phyloP scores from a whole-genome alignment of 1,140 invertebrate species.

The Musca vetustissima region DNA sequence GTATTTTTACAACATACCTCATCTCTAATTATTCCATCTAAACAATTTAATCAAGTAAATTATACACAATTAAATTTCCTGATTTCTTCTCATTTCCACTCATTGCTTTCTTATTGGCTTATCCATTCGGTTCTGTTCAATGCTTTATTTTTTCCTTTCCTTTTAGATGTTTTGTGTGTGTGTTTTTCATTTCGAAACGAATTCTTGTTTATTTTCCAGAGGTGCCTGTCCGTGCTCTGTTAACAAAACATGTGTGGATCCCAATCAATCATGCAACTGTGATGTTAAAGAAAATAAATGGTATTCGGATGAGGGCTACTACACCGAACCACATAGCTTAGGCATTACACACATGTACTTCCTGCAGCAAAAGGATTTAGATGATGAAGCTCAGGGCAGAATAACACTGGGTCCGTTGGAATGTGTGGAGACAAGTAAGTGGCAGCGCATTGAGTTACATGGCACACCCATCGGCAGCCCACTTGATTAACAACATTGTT shows the following conservation, averaged over 20 bases:
- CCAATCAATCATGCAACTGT: slow-evolving; percentile 84
- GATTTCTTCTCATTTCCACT: too few relatives aligned
- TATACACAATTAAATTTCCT: too few relatives aligned
- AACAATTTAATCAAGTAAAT: too few relatives aligned
- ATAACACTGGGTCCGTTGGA: slow-evolving; percentile 87
- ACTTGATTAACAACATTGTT: slow-evolving; percentile 1
- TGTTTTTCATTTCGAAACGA: background rate
- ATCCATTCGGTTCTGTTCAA: slow-evolving; percentile 4
- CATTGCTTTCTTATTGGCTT: background rate
- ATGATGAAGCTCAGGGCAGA: slow-evolving; percentile 77
- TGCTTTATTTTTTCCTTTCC: background rate
- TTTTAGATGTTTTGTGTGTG: too few relatives aligned
- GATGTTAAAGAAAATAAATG: slow-evolving; percentile 80
- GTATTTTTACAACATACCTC: too few relatives aligned
- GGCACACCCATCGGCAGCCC: background rate
- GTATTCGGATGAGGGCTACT: slow-evolving; percentile 84
- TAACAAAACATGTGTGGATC: slow-evolving; percentile 77
- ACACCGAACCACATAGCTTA: slow-evolving; percentile 74
- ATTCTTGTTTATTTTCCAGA: slow-evolving; percentile 51
- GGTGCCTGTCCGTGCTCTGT: slow-evolving; percentile 69
- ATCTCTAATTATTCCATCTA: too few relatives aligned
- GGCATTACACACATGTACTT: slow-evolving; percentile 90
- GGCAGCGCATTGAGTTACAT: too few relatives aligned
- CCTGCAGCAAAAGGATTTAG: slow-evolving; percentile 79
- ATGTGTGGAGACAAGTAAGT: slow-evolving; percentile 91